Conservation (phyloP, 1,140 invertebrate species). For the Drosophila biarmipes region DNA sequence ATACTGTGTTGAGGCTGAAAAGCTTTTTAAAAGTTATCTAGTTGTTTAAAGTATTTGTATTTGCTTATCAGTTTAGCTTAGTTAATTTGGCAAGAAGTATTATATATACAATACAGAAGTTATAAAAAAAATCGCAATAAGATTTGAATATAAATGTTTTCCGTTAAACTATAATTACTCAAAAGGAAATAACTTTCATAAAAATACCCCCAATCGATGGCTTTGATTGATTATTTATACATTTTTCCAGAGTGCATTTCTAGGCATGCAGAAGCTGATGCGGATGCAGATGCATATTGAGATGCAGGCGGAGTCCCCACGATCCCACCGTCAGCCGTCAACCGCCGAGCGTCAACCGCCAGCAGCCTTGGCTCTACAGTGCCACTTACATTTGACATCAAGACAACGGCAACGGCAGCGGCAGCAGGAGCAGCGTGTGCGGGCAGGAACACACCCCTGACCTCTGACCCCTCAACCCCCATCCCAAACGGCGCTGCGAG, state of each 20-base stretch:
- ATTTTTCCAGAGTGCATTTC: slow-evolving; percentile 20
- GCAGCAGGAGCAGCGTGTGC: slow-evolving; percentile 18
- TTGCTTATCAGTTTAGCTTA: too few relatives aligned
- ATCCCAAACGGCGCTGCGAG: slow-evolving; percentile 2
- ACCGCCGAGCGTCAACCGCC: slow-evolving; percentile 17
- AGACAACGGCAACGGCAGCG: slow-evolving; percentile 31
- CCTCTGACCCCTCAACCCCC: slow-evolving; percentile 12
- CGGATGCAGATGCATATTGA: slow-evolving; percentile 35
- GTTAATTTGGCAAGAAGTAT: too few relatives aligned
- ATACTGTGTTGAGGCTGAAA: too few relatives aligned
- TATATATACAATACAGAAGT: too few relatives aligned
- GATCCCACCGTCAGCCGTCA: slow-evolving; percentile 25
- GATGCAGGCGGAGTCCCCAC: slow-evolving; percentile 29
- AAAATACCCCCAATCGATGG: not conserved
- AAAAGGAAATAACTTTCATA: too few relatives aligned
- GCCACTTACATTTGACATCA: slow-evolving; percentile 56
- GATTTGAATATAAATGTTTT: too few relatives aligned
- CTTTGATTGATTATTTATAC: not conserved
- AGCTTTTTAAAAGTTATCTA: too few relatives aligned
- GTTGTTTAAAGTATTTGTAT: too few relatives aligned
- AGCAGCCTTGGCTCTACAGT: slow-evolving; percentile 49
- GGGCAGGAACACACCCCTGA: slow-evolving; percentile 35
- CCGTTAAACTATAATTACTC: too few relatives aligned
- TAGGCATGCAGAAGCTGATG: slow-evolving; percentile 11
- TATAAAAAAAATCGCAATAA: too few relatives aligned